phyloP scores from a whole-genome alignment of 2,113 vertebrate genomes.

The Protomyctophum bolini region DNA sequence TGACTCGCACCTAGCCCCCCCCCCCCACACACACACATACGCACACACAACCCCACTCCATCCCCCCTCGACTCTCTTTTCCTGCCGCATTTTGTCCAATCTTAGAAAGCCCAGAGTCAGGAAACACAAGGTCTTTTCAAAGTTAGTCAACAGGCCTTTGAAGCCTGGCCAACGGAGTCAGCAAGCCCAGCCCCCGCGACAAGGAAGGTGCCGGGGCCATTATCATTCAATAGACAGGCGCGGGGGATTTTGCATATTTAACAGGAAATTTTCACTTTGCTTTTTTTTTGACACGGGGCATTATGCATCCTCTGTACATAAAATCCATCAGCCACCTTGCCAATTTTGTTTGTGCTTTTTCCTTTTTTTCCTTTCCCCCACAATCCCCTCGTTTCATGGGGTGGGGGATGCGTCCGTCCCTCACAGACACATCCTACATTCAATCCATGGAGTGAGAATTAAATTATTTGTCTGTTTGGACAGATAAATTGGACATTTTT shows the following conservation, averaged over 20 bases:
- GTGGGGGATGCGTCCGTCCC: constrained; percentile 56
- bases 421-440: constrained; percentile 46
- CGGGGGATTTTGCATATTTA: constrained; percentile 76
- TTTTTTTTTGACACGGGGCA: constrained; percentile 71
- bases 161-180: constrained; percentile 75
- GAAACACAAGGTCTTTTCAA: constrained; percentile 79
- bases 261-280: constrained; percentile 72
- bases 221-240: constrained; percentile 75
- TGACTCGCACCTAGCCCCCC: constrained; percentile 63
- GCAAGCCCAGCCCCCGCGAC: constrained; percentile 62
- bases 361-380: neutral
- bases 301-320: constrained; percentile 71
- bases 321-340: constrained; percentile 70
- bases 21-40: constrained; percentile 19
- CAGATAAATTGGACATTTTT: constrained; percentile 62
- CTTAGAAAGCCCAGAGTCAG: constrained; percentile 75
- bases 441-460: constrained; percentile 58
- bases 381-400: constrained; percentile 43
- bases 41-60: neutral
- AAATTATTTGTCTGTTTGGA: constrained; percentile 67
- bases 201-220: constrained; percentile 66
- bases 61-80: neutral
- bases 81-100: constrained; percentile 73
- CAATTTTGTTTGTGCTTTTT: constrained; percentile 65
- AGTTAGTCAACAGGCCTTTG: constrained; percentile 79